These are phyloP conservation scores for Enoplosus armatus DNA, from an alignment of 2,797 vertebrate genomes.

Conservation along the genomic window DNA sequence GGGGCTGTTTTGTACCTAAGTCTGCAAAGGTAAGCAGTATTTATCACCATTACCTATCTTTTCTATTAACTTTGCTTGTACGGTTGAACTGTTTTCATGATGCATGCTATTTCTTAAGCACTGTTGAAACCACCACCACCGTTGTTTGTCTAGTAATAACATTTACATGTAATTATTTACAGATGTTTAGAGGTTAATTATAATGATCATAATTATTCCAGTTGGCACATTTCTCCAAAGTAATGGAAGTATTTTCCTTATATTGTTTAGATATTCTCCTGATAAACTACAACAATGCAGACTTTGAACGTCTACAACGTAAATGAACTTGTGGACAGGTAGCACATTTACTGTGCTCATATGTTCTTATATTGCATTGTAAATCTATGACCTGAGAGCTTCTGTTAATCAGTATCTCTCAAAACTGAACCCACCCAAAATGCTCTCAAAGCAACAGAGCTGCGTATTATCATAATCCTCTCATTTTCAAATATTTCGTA, in stretches of 20 bases:
- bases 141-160: neutral
- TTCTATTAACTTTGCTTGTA: neutral
- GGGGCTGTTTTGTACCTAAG: neutral
- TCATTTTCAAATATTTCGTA: neutral
- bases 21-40: neutral
- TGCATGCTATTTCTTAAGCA: neutral
- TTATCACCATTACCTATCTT: neutral
- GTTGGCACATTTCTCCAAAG: neutral
- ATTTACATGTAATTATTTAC: neutral
- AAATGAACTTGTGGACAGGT: neutral
- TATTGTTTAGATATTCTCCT: neutral
- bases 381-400: constrained; percentile 44
- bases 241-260: neutral
- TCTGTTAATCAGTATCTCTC: constrained; percentile 34
- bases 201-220: no score
- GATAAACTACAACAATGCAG: neutral
- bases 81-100: neutral
- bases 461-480: neutral
- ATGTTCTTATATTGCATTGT: constrained; percentile 1
- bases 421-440: constrained; percentile 1
- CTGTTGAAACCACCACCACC: neutral
- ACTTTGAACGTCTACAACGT: neutral
- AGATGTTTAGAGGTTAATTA: neutral
- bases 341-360: neutral
- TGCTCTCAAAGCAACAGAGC: neutral